Base-by-base conservation (phyloP, 2,113 vertebrate species). In the Pantherophis guttatus region DNA sequence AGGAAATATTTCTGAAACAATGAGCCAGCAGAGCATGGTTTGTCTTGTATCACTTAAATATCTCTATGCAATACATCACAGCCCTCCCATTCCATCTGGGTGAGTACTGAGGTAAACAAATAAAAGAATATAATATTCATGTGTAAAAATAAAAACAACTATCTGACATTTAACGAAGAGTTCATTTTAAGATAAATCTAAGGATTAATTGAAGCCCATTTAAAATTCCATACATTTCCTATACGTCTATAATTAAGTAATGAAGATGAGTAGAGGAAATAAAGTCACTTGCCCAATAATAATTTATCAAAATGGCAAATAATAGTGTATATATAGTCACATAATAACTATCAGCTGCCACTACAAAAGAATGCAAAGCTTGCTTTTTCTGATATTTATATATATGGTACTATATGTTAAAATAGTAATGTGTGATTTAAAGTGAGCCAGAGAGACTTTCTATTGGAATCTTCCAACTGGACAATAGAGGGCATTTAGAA, bases 61-160 rank as follows among this genome's bases (percentile, higher is more conserved):
- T 95, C 97, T 97, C 95, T 95, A 96, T 96, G 94, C 94, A 94
- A 93, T 92, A 91, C 91, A 94, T 92, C 94, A 96, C 26, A 65
- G 15, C 9, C 95, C 92, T 95, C 94, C 94, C 95, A 94, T 94
- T 93, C 13, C 44, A 92, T 94, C 93, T 93, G 93, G 65, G 11
- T 54, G 13, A 48, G 26, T 3, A 15, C 3, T 48, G 54, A 58
- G n/a, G 39, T 95, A 94, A 97, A 93, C 95, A 94, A 93, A 94
- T 87, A 90, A 92, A 91, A 93, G 92, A 91, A 94, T 90, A 95
- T 86, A 91, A 94, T 94, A 95, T 90, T 93, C 92, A 90, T 94
- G 13, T 93, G 54, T 90, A 87, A 5, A 93, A 95, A 95, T 70
- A 70, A n/a, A 81, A 81, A 75, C 70, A 75, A 19, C n/a, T 81